phyloP scores from a whole-genome alignment of 2,113 vertebrate species.

The Panthera leo region DNA sequence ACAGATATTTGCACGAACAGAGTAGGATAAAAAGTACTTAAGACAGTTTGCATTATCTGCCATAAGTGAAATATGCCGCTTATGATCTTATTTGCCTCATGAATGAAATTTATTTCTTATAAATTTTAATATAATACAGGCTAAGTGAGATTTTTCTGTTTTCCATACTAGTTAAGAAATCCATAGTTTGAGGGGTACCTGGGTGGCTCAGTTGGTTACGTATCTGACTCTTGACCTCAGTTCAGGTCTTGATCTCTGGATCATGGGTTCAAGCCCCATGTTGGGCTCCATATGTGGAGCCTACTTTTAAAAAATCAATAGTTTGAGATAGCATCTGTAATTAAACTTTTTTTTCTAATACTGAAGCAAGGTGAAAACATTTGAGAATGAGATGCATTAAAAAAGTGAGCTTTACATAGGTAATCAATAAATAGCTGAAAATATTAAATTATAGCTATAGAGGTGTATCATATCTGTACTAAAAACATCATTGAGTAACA shows the following conservation, averaged over 20 bases:
- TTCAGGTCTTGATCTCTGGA: no score
- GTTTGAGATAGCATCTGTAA: not conserved
- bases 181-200: not conserved
- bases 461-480: not conserved
- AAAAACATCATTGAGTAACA: not conserved
- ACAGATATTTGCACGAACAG: not conserved
- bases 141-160: not conserved
- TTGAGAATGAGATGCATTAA: not conserved
- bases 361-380: conserved; percentile 4
- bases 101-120: not conserved
- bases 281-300: no score
- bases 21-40: not conserved
- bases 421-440: conserved; percentile 27
- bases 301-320: not conserved
- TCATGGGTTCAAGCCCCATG: no score
- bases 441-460: not conserved
- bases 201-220: no score
- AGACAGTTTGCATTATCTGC: not conserved
- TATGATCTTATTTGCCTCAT: not conserved
- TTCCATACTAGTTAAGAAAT: conserved; percentile 30
- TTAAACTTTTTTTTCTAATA: not conserved
- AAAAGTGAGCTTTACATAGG: not conserved
- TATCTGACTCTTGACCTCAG: no score
- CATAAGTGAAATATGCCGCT: not conserved
- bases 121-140: not conserved